Percentiles rank a stretch among this genome's conserved stretches.
phyloP scores from a whole-genome alignment of 1,140 invertebrate species.

The Diprion similis region DNA sequence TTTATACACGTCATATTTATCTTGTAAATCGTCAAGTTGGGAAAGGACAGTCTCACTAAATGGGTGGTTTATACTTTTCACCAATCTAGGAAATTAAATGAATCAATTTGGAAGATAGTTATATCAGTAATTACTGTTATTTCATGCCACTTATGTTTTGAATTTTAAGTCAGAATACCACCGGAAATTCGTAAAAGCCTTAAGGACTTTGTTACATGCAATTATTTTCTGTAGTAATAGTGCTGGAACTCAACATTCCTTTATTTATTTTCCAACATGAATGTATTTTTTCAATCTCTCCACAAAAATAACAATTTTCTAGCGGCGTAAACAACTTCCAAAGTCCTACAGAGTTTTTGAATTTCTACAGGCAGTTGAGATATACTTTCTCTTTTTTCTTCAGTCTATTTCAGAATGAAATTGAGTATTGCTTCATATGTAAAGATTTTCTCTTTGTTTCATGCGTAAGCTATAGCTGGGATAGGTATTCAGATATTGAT shows the following conservation, averaged over 20 bases:
- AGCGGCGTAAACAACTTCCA: not conserved
- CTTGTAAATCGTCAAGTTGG: too few relatives aligned
- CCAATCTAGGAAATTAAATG: not conserved
- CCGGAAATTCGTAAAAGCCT: slow-evolving; percentile 2
- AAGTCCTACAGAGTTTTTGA: slow-evolving; percentile 25
- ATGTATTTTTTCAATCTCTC: not conserved
- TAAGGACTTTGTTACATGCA: not conserved
- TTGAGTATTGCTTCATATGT: slow-evolving; percentile 51
- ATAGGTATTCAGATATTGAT: slow-evolving; percentile 60
- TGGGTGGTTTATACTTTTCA: too few relatives aligned
- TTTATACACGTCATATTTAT: too few relatives aligned
- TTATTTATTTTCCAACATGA: slow-evolving; percentile 5
- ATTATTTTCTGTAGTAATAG: not conserved
- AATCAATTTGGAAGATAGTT: not conserved
- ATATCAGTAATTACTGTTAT: not conserved
- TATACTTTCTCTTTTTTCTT: slow-evolving; percentile 20
- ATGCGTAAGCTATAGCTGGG: slow-evolving; percentile 60
- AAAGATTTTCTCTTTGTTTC: slow-evolving; percentile 59
- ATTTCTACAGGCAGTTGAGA: slow-evolving; percentile 17
- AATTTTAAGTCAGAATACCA: not conserved
- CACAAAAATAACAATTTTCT: not conserved
- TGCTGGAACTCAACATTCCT: not conserved
- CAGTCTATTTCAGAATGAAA: slow-evolving; percentile 21
- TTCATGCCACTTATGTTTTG: not conserved
- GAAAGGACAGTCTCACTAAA: too few relatives aligned